These are phyloP conservation scores for Aratinga solstitialis DNA, from an alignment of 2,797 vertebrate genomes.

Conservation along the genomic window DNA sequence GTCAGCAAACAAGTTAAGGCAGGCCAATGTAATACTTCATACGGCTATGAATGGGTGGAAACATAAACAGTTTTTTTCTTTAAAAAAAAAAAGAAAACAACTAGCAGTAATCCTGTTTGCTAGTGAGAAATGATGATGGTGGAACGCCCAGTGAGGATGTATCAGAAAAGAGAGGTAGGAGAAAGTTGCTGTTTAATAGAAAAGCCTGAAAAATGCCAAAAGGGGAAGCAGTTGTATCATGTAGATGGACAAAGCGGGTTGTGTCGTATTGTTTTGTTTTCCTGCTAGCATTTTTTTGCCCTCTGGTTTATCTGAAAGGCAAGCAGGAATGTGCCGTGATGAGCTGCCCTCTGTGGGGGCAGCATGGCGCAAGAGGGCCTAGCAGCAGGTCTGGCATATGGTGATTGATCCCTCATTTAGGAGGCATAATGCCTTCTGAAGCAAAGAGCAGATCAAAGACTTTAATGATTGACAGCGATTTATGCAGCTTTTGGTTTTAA, in stretches of 20 bases:
- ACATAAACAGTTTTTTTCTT: background rate
- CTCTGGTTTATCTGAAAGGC: slow-evolving; percentile 25
- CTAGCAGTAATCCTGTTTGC: background rate
- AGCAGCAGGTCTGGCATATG: background rate
- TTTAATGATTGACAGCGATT: slow-evolving; percentile 72
- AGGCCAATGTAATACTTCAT: background rate
- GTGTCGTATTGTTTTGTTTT: background rate
- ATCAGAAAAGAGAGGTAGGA: background rate
- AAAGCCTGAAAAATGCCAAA: background rate
- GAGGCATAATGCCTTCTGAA: slow-evolving; percentile 63
- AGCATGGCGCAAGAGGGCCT: background rate
- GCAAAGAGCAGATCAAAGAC: slow-evolving; percentile 62
- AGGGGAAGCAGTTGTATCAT: background rate
- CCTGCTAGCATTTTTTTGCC: background rate
- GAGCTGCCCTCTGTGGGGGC: background rate
- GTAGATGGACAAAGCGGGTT: background rate
- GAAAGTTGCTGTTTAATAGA: slow-evolving; percentile 5
- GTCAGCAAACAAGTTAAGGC: background rate
- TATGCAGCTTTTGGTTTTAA: slow-evolving; percentile 75
- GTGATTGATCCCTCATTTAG: slow-evolving; percentile 73
- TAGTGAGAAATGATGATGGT: background rate
- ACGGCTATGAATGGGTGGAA: background rate
- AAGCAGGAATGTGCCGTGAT: background rate
- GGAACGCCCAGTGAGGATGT: background rate
- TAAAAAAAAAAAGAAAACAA: background rate